Evolutionary conservation across 2,888 invertebrate species (phyloP), one percentile per base, ranked within the genome.

Genomic region (Metalampra italica): DNA sequence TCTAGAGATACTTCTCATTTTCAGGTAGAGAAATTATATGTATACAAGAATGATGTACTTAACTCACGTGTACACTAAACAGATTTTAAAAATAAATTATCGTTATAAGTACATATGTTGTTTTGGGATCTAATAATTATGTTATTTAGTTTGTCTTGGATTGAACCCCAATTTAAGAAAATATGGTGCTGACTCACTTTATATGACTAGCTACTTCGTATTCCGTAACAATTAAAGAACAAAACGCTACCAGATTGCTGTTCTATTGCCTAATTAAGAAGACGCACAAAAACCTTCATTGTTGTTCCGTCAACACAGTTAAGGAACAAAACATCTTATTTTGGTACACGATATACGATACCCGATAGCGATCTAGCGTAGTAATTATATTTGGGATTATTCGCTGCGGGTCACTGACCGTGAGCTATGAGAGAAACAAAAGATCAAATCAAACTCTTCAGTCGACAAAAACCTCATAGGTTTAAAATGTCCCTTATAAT

Each of bases 301-400:
- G 63, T 66, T 64, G 51, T 52, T 53, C 56, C 53, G 56, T 51
- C 57, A 55, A 57, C 56, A 55, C 30, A 48, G 55, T 52, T 59
- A 63, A 62, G 62, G 71, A 75, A 77, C 76, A 76, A 75, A 79
- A 78, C 82, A 80, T 80, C 75, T 78, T 78, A 75, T 72, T 75
- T 76, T 75, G 64, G 68, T 71, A 63, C 62, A 54, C 61, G 57
- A 54, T 71, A 63, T 61, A 54, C 61, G 57, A 54, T 56, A 53
- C 53, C 51, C 55, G 84, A 86, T 86, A 78, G 65, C 52, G 56
- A 86, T 86, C 83, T 71, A 30, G 51, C 54, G n/a, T n/a, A n/a
- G 68, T 80, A 83, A 85, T 86, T 84, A 82, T 71, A 71, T 74
- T 73, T 71, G 73, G 62, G 74, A 73, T 75, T 75, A 76, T 61